Evolutionary conservation across 1,140 invertebrate genomes (phyloP), one percentile per base, ranked within the genome.

Genomic region (Leptinotarsa lineolata): DNA sequence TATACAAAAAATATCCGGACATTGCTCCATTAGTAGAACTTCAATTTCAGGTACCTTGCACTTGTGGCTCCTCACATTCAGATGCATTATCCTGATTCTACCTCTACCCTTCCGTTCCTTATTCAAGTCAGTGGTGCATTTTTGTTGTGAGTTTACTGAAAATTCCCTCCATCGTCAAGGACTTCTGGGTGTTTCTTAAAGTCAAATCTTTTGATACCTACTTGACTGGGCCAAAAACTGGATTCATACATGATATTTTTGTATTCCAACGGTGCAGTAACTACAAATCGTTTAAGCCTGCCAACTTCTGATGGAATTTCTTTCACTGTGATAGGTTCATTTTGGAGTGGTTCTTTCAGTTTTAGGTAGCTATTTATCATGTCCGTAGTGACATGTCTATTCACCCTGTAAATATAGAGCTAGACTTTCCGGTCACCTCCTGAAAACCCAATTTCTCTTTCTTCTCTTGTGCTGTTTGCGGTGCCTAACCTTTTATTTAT

Each of bases 261-360:
- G n/a, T n/a, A n/a, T n/a, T n/a, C n/a, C n/a, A n/a, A n/a, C n/a
- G n/a, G n/a, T n/a, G n/a, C n/a, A n/a, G n/a, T n/a, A n/a, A n/a
- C n/a, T n/a, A n/a, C n/a, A n/a, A n/a, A n/a, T n/a, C n/a, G n/a
- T n/a, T n/a, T n/a, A n/a, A n/a, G n/a, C n/a, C n/a, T n/a, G n/a
- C n/a, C n/a, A n/a, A n/a, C n/a, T n/a, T n/a, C 60, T 20, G 60
- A 61, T 12, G 60, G 60, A 20, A 61, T 61, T 61, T 61, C 60
- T 20, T 61, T 20, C n/a, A 61, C 18, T 20, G 11, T 18, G 15
- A 63, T 13, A 12, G 15, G 60, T 63, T 63, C 8, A n/a, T 63
- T 63, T 20, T 20, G 3, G 60, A 63, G 20, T 63, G 18, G 18
- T 63, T 63, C 60, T 20, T 63, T 20, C 22, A n/a, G 1, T 24